Base-by-base conservation (phyloP, 2,113 vertebrate species). In the Neogobius melanostomus region DNA sequence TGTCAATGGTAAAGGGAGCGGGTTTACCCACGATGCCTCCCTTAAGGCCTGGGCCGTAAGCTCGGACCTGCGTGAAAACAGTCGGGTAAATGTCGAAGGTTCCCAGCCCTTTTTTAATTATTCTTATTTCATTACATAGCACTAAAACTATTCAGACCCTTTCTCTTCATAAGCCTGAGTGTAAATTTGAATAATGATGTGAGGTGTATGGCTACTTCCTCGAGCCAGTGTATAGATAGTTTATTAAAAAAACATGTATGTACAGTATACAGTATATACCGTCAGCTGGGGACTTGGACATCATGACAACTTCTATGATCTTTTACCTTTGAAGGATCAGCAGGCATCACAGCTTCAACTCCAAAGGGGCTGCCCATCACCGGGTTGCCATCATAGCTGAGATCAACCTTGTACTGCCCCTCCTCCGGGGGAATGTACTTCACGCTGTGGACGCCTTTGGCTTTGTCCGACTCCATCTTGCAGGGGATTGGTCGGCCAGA, bases 391-490 rank as follows among this genome's bases (percentile, higher is more conserved):
- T 98, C 97, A 0, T 98, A 98, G 87, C 90, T 93, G 85, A 98
- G 87, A 59, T 98, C 96, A 69, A 98, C 95, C 68, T 96, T 96
- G 92, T 97, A 96, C 71, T 92, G 93, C 1, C 96, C 97, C 86
- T 98, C 96, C 85, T 98, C 96, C 0, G 95, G 83, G 17, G 96
- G 95, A 65, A 96, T 95, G 75, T 97, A 98, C 85, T 93, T 95
- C 64, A 97, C 94, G 0, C 85, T 79, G 81, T 96, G 95, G 73
- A 86, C 21, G 1, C 93, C 93, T 0, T 89, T 94, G n/a, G 92
- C 92, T 46, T 92, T 88, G 6, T 94, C 95, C 0, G 94, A 93
- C 66, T 95, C 95, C 86, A 97, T 76, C 52, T 95, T 97, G 91
- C 96, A 98, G 6, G 96, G 96, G 72, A 97, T 94, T 11, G 94